Conservation (phyloP, 1,140 invertebrate genomes). For the Drosophila subobscura region DNA sequence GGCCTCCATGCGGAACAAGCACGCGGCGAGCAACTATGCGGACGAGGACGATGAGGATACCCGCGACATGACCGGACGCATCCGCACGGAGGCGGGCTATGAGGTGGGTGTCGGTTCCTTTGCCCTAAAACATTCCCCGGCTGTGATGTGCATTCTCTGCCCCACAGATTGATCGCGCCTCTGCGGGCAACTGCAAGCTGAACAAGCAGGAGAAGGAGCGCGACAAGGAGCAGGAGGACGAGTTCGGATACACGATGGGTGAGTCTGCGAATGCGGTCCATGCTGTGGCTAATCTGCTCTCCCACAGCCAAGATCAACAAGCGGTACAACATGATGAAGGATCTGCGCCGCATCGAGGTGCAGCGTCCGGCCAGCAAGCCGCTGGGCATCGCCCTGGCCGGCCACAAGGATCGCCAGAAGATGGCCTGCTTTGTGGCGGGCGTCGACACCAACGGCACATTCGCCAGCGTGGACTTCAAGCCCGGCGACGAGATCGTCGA, state of each 20-base stretch:
- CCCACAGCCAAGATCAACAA: constrained; percentile 93
- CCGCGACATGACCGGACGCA: constrained; percentile 90
- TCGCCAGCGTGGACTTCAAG: constrained; percentile 89
- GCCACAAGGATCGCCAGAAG: constrained; percentile 95
- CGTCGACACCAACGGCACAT: constrained; percentile 93
- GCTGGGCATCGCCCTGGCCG: constrained; percentile 96
- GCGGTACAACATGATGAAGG: constrained; percentile 93
- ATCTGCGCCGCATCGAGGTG: constrained; percentile 89
- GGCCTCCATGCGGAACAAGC: constrained; percentile 74
- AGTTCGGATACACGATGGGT: constrained; percentile 96
- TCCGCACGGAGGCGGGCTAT: constrained; percentile 89
- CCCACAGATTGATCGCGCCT: constrained; percentile 92
- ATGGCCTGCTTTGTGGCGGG: constrained; percentile 99
- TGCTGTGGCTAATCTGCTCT: neutral
- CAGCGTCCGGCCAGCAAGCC: constrained; percentile 86
- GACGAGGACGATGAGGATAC: constrained; percentile 89
- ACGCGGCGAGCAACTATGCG: constrained; percentile 73
- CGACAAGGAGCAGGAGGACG: constrained; percentile 93
- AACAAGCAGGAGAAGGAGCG: constrained; percentile 90
- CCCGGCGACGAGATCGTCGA: constrained; percentile 98
- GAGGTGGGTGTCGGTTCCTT: constrained; percentile 86
- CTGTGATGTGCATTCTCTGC: constrained; percentile 7
- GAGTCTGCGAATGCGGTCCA: constrained; percentile 81
- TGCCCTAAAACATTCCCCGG: neutral
- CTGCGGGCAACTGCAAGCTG: constrained; percentile 92